Evolutionary conservation across 2,113 vertebrate species (phyloP), one percentile per base, ranked within the genome.

Genomic region (Caranx ignobilis): DNA sequence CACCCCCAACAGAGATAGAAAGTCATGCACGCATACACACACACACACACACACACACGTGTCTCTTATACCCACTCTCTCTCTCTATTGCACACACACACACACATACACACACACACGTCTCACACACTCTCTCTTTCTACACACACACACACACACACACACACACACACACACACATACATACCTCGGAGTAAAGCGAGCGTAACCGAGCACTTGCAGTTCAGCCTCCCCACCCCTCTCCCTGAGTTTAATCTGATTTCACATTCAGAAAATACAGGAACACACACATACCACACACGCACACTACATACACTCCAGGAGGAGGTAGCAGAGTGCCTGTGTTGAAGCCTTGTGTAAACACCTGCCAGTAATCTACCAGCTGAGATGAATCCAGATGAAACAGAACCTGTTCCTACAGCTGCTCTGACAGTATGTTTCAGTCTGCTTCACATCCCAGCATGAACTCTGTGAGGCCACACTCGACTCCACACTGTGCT

Each of bases 311-410:
- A 83, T 71, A 77, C 68, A 72, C 70, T 57, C 26, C 19, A 52
- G 56, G 45, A 61, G 63, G 21, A 21, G 68, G 66, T 50, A n/a
- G 48, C 63, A 50, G 77, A 32, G 61, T 92, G 86, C 80, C 77
- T 87, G 54, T 39, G 19, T 52, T 78, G 34, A 74, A 86, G 76
- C 71, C 83, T 81, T 91, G 82, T 81, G 83, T 92, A 91, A 93
- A 93, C 89, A 92, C 81, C 85, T 88, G 89, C 80, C 89, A 85
- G 83, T 83, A 76, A 89, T 89, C 83, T 67, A 85, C 45, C 73
- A 79, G 86, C 77, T 91, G 88, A 89, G 91, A 84, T 83, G 75
- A 89, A 89, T 88, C 87, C 81, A 86, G 84, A 84, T 89, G 85
- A 91, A 91, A 84, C 83, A 78, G 62, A 88, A 83, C 83, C 77